Evolutionary conservation across 2,888 invertebrate genomes (phyloP).

Genomic region (Apocheima hispidaria): DNA sequence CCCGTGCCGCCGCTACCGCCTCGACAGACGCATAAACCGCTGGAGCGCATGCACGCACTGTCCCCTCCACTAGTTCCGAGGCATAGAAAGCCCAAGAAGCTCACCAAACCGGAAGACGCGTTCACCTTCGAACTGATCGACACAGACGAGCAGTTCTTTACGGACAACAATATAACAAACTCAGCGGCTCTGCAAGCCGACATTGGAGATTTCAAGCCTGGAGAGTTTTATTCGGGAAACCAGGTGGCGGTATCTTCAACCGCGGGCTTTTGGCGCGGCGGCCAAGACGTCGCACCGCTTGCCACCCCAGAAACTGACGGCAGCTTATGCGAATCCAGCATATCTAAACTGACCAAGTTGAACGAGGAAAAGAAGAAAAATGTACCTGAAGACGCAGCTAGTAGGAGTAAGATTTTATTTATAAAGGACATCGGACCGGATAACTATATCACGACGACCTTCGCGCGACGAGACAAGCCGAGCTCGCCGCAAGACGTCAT

Average conservation of each 20-base stretch:
- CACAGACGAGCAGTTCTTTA: slow-evolving; percentile 89
- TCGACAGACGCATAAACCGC: slow-evolving; percentile 89
- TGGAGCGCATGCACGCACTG: slow-evolving; percentile 90
- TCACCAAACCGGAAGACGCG: slow-evolving; percentile 89
- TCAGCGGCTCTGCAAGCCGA: slow-evolving; percentile 73
- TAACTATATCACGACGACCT: slow-evolving; percentile 90
- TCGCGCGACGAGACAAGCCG: slow-evolving; percentile 80
- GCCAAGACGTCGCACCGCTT: slow-evolving; percentile 83
- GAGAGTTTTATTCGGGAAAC: slow-evolving; percentile 81
- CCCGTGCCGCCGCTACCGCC: slow-evolving; percentile 91
- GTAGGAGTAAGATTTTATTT: slow-evolving; percentile 86
- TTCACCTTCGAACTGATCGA: slow-evolving; percentile 95
- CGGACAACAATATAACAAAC: slow-evolving; percentile 81
- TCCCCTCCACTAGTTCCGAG: slow-evolving; percentile 90
- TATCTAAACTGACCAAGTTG: slow-evolving; percentile 80
- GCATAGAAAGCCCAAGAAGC: slow-evolving; percentile 89
- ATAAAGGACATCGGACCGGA: slow-evolving; percentile 90
- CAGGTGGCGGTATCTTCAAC: slow-evolving; percentile 72
- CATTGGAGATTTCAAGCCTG: slow-evolving; percentile 80
- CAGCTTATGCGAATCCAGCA: slow-evolving; percentile 84
- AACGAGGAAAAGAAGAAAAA: slow-evolving; percentile 77
- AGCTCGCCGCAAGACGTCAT: slow-evolving; percentile 60
- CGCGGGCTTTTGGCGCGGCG: slow-evolving; percentile 74
- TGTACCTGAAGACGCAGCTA: slow-evolving; percentile 71
- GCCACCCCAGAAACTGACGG: slow-evolving; percentile 88